phyloP scores from a whole-genome alignment of 2,888 invertebrate genomes.

The Cephus rjabovi region DNA sequence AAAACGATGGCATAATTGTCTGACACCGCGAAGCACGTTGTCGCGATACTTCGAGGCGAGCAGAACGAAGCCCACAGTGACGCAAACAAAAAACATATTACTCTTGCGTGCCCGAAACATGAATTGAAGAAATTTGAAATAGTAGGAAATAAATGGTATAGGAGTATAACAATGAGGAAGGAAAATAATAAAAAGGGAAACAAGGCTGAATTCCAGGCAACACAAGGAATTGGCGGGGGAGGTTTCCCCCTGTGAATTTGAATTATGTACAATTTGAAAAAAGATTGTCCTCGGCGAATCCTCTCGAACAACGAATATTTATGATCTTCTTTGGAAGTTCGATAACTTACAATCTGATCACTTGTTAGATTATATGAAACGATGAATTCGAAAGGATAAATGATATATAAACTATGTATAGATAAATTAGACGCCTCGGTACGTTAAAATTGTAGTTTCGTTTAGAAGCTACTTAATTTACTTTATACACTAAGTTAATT shows the following conservation, averaged over 20 bases:
- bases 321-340: not conserved
- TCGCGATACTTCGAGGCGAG: conserved; percentile 61
- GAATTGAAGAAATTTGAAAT: conserved; percentile 27
- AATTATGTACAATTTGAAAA: not conserved
- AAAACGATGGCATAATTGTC: conserved; percentile 53
- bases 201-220: not conserved
- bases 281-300: not conserved
- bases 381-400: not conserved
- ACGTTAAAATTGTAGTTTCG: not conserved
- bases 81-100: conserved; percentile 60
- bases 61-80: conserved; percentile 60
- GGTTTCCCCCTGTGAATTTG: not conserved
- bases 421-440: not conserved
- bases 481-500: not conserved
- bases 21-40: conserved; percentile 57
- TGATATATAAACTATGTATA: not conserved
- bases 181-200: not conserved
- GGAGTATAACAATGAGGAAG: not conserved
- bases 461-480: not conserved
- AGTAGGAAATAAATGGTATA: not conserved
- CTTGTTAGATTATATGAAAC: not conserved
- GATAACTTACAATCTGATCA: not conserved
- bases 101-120: conserved; percentile 43
- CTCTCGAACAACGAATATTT: not conserved
- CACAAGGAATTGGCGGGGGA: not conserved